Base-by-base conservation (phyloP, 2,888 invertebrate species). In the Drosophila algonquin region DNA sequence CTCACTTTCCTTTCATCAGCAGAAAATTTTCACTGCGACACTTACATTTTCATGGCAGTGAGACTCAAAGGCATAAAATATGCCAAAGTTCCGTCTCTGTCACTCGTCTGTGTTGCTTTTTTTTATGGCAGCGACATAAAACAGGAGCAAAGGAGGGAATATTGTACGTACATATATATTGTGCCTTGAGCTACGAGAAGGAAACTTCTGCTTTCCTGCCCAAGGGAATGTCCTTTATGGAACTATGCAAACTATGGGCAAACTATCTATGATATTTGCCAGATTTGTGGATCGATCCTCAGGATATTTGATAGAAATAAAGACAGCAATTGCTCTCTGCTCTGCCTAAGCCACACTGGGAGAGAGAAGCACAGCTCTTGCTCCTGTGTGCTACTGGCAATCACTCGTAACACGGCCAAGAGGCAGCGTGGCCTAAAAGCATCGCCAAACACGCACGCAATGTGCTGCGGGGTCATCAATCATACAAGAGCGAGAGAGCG, bases 1-100 rank as follows among this genome's bases (percentile, higher is more conserved):
- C 87, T 86, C 87, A 88, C 88, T 86, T 86, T 76, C 64, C 80
- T 84, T 86, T 86, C 79, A 86, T 83, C 83, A 76, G 88, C 83
- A 86, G 40, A 64, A 83, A 86, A 80, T 80, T 79, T 83, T 86
- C 80, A 81, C 67, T 74, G 83, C 86, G 83, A 78, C 88, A 86
- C 83, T 88, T 88, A 83, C 76, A 83, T 80, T 84, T 84, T 84
- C 83, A 86, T 88, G 84, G 60, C 78, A 67, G 65, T 65, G 40
- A 40, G 40, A 40, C 7, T 14, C 69, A 51, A 61, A 53, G 62
- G 77, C 80, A 81, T 79, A 73, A 81, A 77, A 82, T 80, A 75
- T 87, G 77, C 80, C 86, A 81, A 40, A 76, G 79, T 72, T 84
- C 53, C 69, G 67, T 47, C 35, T 45, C 44, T 40, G 40, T n/a